These are phyloP conservation scores for Elysia crispata DNA, from an alignment of 2,888 invertebrate species.

Conservation along the genomic window DNA sequence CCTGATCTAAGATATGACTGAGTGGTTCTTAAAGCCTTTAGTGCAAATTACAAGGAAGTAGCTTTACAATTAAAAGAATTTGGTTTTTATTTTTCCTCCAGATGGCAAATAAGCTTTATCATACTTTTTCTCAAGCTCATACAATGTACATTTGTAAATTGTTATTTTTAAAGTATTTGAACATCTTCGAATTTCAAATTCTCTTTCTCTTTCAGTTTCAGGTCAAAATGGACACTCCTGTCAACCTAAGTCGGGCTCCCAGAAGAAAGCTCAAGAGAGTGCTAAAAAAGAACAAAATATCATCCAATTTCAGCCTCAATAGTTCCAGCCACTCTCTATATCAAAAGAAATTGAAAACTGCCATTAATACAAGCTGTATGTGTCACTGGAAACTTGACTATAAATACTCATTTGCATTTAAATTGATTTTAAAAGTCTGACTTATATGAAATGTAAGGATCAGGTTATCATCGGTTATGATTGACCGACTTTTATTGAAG, in stretches of 20 bases:
- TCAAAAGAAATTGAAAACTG: slow-evolving; percentile 50
- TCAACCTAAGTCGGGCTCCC: slow-evolving; percentile 12
- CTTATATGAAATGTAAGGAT: no score
- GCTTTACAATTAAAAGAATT: no score
- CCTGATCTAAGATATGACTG: no score
- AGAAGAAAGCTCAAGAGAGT: slow-evolving; percentile 51
- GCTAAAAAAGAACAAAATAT: slow-evolving; percentile 48
- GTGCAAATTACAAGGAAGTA: no score
- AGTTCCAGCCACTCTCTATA: slow-evolving; percentile 41
- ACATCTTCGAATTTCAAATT: not conserved
- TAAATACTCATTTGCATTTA: no score
- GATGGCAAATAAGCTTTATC: no score
- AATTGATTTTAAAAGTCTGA: no score
- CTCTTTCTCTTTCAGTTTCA: not conserved
- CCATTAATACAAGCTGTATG: slow-evolving; percentile 52
- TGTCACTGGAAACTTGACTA: not conserved
- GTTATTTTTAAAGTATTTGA: not conserved
- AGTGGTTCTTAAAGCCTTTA: no score
- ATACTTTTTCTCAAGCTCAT: no score
- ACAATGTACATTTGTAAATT: not conserved
- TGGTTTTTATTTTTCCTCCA: no score
- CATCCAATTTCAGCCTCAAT: slow-evolving; percentile 30
- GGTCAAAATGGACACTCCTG: slow-evolving; percentile 33
- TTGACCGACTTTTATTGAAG: not conserved
- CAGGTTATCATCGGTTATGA: no score